phyloP scores from a whole-genome alignment of 2,797 vertebrate species.

The Octomys mimax region DNA sequence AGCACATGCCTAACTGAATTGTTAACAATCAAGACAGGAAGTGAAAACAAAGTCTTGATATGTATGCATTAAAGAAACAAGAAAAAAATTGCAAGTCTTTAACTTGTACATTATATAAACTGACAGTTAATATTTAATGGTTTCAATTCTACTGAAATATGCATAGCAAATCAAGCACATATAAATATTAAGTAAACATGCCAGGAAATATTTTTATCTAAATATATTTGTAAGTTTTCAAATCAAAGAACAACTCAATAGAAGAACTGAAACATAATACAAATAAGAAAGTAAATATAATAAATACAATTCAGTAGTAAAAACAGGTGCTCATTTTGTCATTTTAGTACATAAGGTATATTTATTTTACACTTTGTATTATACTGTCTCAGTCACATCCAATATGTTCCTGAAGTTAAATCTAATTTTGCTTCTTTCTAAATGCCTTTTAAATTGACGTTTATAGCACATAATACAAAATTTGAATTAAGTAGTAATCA shows the following conservation, averaged over 20 bases:
- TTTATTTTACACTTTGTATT: background rate
- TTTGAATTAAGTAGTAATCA: constrained; percentile 16
- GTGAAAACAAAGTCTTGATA: background rate
- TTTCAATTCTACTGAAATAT: background rate
- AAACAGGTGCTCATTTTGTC: background rate
- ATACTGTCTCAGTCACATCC: background rate
- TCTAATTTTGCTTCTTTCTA: background rate
- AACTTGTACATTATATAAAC: background rate
- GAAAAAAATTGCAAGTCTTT: background rate
- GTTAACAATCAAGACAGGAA: background rate
- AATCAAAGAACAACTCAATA: background rate
- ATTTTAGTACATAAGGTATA: background rate
- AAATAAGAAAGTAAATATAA: constrained; percentile 24
- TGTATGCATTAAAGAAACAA: background rate
- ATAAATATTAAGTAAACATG: background rate
- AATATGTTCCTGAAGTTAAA: background rate
- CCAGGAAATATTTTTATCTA: background rate
- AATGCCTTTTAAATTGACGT: constrained; percentile 25
- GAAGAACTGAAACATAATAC: background rate
- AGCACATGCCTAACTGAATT: background rate
- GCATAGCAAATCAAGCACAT: background rate
- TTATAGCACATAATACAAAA: background rate
- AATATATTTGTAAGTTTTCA: background rate
- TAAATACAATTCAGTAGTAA: background rate
- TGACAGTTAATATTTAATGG: background rate